Conservation (phyloP, 1,140 invertebrate species). For the Eulimnadia texana region DNA sequence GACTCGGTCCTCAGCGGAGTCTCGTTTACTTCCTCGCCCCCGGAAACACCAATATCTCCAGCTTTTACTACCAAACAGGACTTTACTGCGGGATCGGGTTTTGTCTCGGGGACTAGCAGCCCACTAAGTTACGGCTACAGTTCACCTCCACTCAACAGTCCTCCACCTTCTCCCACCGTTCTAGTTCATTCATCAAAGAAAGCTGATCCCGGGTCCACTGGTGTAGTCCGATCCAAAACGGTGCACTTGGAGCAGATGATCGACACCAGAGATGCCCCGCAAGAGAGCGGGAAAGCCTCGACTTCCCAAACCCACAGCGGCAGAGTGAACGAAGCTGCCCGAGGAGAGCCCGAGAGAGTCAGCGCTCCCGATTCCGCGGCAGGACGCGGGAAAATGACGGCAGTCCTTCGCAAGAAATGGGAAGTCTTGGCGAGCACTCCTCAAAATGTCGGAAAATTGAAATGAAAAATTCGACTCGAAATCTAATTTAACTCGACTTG, state of each 20-base stretch:
- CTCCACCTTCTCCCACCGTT: not conserved
- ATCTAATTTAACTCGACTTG: no score
- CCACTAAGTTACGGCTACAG: not conserved
- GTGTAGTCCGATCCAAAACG: no score
- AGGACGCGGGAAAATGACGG: not conserved
- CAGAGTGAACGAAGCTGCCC: not conserved
- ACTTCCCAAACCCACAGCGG: not conserved
- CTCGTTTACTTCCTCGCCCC: not conserved
- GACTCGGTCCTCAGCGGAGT: constrained; percentile 11
- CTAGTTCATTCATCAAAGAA: no score
- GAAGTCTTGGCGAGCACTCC: not conserved
- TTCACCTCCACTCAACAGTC: not conserved
- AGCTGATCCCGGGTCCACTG: not conserved
- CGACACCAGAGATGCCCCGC: no score
- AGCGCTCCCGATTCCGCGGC: not conserved
- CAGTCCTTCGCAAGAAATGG: not conserved
- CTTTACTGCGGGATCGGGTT: no score
- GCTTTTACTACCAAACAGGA: not conserved
- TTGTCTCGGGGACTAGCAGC: not conserved
- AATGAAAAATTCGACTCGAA: no score
- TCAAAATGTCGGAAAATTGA: not conserved
- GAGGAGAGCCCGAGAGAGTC: not conserved
- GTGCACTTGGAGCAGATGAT: no score
- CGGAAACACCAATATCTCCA: not conserved
- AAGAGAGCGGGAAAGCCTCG: not conserved